Base-by-base conservation (phyloP, 2,888 invertebrate genomes). In the Brachypalpus laphriformis region DNA sequence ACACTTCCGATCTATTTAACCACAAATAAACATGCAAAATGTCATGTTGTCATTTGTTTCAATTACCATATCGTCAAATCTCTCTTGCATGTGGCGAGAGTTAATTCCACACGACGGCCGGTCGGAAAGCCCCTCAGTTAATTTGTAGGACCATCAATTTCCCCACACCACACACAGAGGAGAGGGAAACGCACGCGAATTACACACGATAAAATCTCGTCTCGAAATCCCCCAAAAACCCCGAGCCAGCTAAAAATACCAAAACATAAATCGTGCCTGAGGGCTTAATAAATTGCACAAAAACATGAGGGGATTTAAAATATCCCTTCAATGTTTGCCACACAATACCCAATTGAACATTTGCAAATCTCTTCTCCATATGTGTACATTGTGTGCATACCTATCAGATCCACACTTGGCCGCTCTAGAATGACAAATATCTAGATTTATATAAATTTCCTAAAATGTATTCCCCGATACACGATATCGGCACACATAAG, bases 21-120 rank as follows among this genome's bases (percentile, higher is more conserved):
- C 78, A 22, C 78, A 77, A 82, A 51, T 77, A 76, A 78, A 72
- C 77, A 82, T 66, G 54, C 72, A 72, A 74, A 68, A 56, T 57
- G 78, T 70, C 63, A 78, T 74, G 78, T 83, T 78, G 83, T 74
- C 78, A 83, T 83, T 83, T 74, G 68, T 83, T 83, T 83, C 83
- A 83, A 83, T 83, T 83, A 83, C 68, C 68, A 78, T 83, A 78
- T 83, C 78, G 42, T 78, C 78, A 83, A 78, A 83, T 78, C 78
- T 78, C 78, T 54, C 37, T 18, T 18, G 54, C 18, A 40, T 49
- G 28, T 37, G 25, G 54, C 25, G 49, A 14, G 37, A 54, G n/a
- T 20, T 72, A 66, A 82, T 72, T 61, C 47, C 45, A 68, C 28
- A 18, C 49, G 20, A 45, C 8, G 28, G 11, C 9, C 20, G 47